Percentiles rank a stretch among this genome's conserved stretches.
Conservation (phyloP, 2,888 invertebrate genomes). For the Macrosiphum euphorbiae region DNA sequence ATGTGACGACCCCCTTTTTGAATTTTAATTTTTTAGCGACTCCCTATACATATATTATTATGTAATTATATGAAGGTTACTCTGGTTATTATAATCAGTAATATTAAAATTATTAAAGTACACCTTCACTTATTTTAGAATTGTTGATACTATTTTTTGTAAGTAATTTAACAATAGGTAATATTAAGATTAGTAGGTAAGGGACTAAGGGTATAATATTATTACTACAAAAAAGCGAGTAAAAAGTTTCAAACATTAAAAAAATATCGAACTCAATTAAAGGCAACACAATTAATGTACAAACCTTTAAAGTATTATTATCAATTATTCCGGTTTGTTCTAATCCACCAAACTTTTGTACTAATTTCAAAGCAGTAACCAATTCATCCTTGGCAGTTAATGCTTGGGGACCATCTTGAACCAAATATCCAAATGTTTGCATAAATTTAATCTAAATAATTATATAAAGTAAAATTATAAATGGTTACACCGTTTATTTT, state of each 20-base stretch:
- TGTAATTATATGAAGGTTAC: too few species aligned
- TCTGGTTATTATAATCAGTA: too few species aligned
- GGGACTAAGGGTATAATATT: neutral
- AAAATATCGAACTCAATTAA: neutral
- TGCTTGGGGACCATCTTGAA: slow-evolving; percentile 71
- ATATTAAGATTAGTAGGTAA: neutral
- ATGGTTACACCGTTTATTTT: neutral
- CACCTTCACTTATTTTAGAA: neutral
- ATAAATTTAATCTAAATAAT: slow-evolving; percentile 76
- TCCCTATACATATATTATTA: too few species aligned
- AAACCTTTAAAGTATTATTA: slow-evolving; percentile 75
- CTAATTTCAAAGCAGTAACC: slow-evolving; percentile 76
- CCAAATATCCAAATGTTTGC: slow-evolving; percentile 80
- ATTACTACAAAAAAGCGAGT: neutral
- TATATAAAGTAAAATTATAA: neutral
- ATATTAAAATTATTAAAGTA: too few species aligned
- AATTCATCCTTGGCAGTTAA: slow-evolving; percentile 77
- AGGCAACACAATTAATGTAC: neutral
- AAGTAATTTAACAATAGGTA: neutral
- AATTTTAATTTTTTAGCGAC: too few species aligned
- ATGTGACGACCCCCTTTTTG: too few species aligned
- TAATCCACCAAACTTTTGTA: slow-evolving; percentile 82
- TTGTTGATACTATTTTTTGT: neutral
- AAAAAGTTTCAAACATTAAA: neutral
- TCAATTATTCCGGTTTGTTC: slow-evolving; percentile 79